Evolutionary conservation across 2,797 vertebrate genomes (phyloP).

Genomic region (Rhinella marina): DNA sequence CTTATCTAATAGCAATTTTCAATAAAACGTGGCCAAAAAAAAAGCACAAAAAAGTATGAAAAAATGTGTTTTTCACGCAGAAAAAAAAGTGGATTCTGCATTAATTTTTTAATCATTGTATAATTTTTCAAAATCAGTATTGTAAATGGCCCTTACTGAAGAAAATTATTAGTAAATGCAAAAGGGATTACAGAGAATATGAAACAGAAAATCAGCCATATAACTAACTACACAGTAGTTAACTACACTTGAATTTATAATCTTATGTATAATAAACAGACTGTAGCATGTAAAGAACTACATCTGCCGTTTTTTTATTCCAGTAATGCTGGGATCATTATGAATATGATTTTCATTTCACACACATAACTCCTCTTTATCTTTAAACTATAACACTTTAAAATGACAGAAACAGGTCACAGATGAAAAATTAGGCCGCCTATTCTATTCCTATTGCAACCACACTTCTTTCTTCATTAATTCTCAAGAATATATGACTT

Average conservation of each 20-base stretch:
- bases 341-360: neutral
- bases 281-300: neutral
- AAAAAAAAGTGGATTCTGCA: too few relatives aligned
- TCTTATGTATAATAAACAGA: neutral
- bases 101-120: too few relatives aligned
- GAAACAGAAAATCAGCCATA: too few relatives aligned
- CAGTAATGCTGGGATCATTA: neutral
- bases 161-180: neutral
- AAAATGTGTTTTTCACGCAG: too few relatives aligned
- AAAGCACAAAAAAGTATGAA: too few relatives aligned
- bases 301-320: neutral
- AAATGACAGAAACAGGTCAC: conserved; percentile 52
- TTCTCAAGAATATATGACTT: neutral
- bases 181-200: neutral
- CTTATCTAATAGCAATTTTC: too few relatives aligned
- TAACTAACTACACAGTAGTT: too few relatives aligned
- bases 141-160: neutral
- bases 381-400: neutral
- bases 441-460: conserved; percentile 25
- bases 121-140: too few relatives aligned
- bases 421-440: neutral
- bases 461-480: neutral
- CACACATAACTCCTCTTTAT: conserved; percentile 2
- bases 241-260: neutral
- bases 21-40: too few relatives aligned